phyloP scores from a whole-genome alignment of 2,888 invertebrate genomes.

The Anarsia innoxiella region DNA sequence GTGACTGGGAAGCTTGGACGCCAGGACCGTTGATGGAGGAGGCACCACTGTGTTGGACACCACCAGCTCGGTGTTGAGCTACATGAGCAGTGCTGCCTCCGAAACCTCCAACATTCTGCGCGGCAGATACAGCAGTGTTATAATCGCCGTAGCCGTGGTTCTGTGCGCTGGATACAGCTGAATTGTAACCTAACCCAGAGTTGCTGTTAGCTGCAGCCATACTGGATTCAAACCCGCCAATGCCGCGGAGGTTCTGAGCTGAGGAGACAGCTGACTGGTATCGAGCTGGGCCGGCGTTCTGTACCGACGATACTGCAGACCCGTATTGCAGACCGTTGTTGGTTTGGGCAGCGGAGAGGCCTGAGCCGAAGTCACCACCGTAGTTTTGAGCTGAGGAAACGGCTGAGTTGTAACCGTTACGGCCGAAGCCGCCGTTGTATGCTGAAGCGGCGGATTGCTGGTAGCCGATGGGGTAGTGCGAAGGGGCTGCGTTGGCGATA shows the following conservation, averaged over 20 bases:
- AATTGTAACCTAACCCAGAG: slow-evolving; percentile 31
- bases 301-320: slow-evolving; percentile 29
- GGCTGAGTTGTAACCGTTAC: slow-evolving; percentile 30
- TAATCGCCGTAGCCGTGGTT: slow-evolving; percentile 27
- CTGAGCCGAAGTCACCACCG: slow-evolving; percentile 37
- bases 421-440: slow-evolving; percentile 25
- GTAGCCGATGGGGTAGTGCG: slow-evolving; percentile 20
- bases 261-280: slow-evolving; percentile 33
- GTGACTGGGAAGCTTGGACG: slow-evolving; percentile 46
- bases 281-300: slow-evolving; percentile 25
- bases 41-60: slow-evolving; percentile 44
- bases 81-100: slow-evolving; percentile 46
- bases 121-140: slow-evolving; percentile 40
- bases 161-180: slow-evolving; percentile 39
- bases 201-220: slow-evolving; percentile 24
- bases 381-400: slow-evolving; percentile 40
- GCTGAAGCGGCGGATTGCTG: slow-evolving; percentile 24
- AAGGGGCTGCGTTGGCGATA: slow-evolving; percentile 38
- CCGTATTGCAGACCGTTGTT: slow-evolving; percentile 31
- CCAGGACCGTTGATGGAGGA: slow-evolving; percentile 47
- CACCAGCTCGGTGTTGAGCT: slow-evolving; percentile 36
- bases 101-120: slow-evolving; percentile 39
- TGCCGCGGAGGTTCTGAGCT: slow-evolving; percentile 28
- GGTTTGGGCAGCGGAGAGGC: slow-evolving; percentile 40
- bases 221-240: slow-evolving; percentile 28